These are phyloP conservation scores for Atlantisia rogersi DNA, from an alignment of 2,113 vertebrate species.

Conservation along the genomic window DNA sequence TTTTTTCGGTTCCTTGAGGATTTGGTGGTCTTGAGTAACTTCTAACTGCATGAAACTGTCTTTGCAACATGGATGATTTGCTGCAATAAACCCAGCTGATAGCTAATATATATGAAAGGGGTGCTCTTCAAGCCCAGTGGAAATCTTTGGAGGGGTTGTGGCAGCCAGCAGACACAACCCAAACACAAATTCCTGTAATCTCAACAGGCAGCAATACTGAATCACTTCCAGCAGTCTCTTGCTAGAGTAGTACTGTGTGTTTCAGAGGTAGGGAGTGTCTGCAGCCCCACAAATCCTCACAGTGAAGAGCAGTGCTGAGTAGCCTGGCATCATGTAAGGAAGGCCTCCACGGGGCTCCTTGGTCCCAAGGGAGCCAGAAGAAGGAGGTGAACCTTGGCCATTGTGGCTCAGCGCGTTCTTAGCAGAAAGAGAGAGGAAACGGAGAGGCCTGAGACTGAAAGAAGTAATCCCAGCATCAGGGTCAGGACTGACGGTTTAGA, in stretches of 20 bases:
- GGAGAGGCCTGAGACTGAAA: background rate
- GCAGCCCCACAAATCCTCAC: background rate
- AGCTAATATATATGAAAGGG: background rate
- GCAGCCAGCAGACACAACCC: background rate
- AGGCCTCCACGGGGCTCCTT: background rate
- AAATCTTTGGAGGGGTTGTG: background rate
- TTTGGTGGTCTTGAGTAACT: background rate
- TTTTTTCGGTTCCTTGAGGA: background rate
- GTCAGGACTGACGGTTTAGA: background rate
- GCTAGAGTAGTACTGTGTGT: background rate
- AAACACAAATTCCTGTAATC: slow-evolving; percentile 7
- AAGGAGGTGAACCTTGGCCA: background rate
- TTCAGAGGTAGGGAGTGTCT: background rate
- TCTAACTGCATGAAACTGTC: background rate
- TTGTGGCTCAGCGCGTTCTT: background rate
- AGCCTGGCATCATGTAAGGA: fast-evolving
- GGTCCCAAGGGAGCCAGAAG: fast-evolving
- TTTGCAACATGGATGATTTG: background rate
- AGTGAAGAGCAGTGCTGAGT: fast-evolving
- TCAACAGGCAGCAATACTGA: background rate
- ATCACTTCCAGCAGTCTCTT: background rate
- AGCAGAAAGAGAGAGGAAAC: background rate
- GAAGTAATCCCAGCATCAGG: background rate
- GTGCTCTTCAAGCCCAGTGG: background rate
- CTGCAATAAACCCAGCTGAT: background rate